phyloP scores from a whole-genome alignment of 2,113 vertebrate species.

The Scalopus aquaticus region DNA sequence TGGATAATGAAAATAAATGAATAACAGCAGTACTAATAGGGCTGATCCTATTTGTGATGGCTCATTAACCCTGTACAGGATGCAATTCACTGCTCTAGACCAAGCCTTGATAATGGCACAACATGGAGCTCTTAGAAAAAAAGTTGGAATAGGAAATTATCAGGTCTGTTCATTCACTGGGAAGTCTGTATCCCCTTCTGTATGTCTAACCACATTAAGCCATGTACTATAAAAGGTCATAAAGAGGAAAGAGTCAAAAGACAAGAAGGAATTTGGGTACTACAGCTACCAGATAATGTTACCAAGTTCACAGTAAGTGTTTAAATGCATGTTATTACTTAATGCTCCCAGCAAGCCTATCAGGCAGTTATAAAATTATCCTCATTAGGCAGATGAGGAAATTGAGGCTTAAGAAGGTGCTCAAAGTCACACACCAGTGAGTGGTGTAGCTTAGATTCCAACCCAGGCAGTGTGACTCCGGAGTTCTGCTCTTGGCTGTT shows the following conservation, averaged over 20 bases:
- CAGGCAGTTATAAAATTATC: not conserved
- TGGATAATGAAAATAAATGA: slow-evolving; percentile 71
- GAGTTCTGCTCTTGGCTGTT: not conserved
- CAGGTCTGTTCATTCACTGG: slow-evolving; percentile 28
- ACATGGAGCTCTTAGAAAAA: not conserved
- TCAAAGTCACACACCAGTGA: not conserved
- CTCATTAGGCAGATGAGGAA: not conserved
- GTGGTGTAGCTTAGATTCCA: not conserved
- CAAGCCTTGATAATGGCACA: slow-evolving; percentile 34
- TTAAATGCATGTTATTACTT: not conserved
- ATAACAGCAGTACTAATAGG: slow-evolving; percentile 47
- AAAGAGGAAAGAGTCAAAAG: not conserved
- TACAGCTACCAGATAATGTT: not conserved
- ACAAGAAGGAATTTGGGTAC: not conserved
- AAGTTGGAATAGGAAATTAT: slow-evolving; percentile 17
- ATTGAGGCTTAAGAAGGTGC: not conserved
- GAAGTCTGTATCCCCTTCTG: not conserved
- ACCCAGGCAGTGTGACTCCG: not conserved
- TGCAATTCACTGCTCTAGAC: slow-evolving; percentile 43
- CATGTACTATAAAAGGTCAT: not conserved
- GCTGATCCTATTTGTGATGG: slow-evolving; percentile 62
- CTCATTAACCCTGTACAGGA: slow-evolving; percentile 67
- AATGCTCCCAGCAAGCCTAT: not conserved
- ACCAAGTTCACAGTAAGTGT: not conserved
- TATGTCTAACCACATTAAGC: not conserved